Conservation (phyloP, 2,113 vertebrate species). For the Poeciliopsis retropinna region DNA sequence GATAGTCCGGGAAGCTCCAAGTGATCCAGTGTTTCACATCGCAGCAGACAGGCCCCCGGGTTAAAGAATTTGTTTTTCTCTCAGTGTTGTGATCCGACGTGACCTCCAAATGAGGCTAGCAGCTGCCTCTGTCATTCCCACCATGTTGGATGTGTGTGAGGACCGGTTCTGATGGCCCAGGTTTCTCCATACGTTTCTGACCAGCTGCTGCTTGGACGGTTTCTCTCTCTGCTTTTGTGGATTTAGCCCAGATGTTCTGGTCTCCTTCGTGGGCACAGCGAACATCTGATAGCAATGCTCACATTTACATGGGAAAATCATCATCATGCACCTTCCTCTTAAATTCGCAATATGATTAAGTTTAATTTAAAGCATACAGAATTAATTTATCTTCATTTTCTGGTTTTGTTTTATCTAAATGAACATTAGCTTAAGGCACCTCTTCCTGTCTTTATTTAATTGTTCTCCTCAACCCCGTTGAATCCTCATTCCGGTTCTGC, state of each 20-base stretch:
- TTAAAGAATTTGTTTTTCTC: conserved; percentile 72
- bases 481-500: background rate
- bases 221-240: background rate
- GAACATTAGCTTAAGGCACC: background rate
- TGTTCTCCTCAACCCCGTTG: background rate
- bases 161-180: conserved; percentile 10
- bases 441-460: too few species aligned
- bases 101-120: conserved; percentile 66
- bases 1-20: conserved; percentile 41
- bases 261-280: background rate
- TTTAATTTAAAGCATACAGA: too few species aligned
- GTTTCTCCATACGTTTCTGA: background rate
- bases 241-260: conserved; percentile 20
- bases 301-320: too few species aligned
- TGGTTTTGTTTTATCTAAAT: background rate
- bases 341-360: too few species aligned
- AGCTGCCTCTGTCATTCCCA: conserved; percentile 75
- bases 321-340: too few species aligned
- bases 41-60: conserved; percentile 52
- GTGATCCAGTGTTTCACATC: conserved; percentile 62
- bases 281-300: too few species aligned
- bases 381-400: too few species aligned
- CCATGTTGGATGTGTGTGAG: conserved; percentile 28
- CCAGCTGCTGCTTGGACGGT: too few species aligned
- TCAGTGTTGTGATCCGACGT: conserved; percentile 65